These are phyloP conservation scores for Anisognathus igniventris DNA, from an alignment of 2,797 vertebrate species.

Conservation along the genomic window DNA sequence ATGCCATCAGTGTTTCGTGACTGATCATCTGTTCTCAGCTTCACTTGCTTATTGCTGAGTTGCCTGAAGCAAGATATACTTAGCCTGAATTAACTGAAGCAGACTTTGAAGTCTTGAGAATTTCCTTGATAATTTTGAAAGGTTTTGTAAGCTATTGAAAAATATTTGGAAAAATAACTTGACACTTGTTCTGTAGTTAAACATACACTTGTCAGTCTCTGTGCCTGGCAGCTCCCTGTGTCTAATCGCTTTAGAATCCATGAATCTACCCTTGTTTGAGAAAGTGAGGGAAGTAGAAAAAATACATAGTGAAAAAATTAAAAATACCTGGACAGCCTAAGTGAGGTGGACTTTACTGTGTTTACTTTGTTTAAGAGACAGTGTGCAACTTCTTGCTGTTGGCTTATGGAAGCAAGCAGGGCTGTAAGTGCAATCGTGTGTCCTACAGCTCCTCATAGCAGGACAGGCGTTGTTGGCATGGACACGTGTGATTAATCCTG, in stretches of 20 bases:
- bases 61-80: background rate
- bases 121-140: background rate
- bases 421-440: accelerated
- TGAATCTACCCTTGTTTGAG: background rate
- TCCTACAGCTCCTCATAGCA: background rate
- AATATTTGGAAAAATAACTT: background rate
- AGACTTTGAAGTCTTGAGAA: background rate
- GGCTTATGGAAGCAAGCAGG: background rate
- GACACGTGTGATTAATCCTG: accelerated
- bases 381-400: background rate
- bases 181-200: background rate
- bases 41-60: background rate
- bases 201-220: background rate
- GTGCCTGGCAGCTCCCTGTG: background rate
- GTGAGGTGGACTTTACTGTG: background rate
- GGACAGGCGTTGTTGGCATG: accelerated
- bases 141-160: conserved; percentile 14
- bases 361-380: background rate
- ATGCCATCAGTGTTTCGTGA: background rate
- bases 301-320: background rate
- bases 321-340: background rate
- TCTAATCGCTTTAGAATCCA: accelerated
- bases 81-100: background rate
- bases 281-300: background rate
- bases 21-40: background rate